Evolutionary conservation across 2,797 vertebrate species (phyloP), one percentile per base, ranked within the genome.

Genomic region (Carcharodon carcharias): DNA sequence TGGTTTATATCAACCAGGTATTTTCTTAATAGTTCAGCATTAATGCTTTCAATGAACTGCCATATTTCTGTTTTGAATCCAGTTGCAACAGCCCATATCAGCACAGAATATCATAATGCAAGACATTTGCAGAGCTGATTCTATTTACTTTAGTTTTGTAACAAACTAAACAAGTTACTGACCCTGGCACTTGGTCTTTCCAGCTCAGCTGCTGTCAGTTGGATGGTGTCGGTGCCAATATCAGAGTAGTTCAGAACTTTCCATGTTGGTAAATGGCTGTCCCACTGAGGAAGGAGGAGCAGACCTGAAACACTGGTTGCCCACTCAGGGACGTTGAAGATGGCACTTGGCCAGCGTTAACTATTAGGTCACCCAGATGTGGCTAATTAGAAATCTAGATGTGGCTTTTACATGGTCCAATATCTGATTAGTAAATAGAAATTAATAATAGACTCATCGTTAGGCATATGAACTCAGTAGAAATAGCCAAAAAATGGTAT

Each of bases 61-160:
- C 89, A 92, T 58, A 92, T n/a, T 92, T 91, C 82, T 91, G 16
- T 92, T 50, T 92, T 63, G 35, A 61, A 14, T n/a, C 89, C 89
- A 16, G 58, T 92, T 92, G 89, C 89, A 92, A 92, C 31, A 91
- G 56, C 12, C 73, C 0, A 56, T 61, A 61, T 61, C 61, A 61
- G 31, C 28, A 35, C 88, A 85, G 80, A 85, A 85, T 85, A 45
- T 85, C 80, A 50, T 23, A 50, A 21, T 21, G 58, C 6, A 92
- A 61, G 89, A 92, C 63, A 35, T 92, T 63, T 63, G 56, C 88
- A 92, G 31, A 92, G 58, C 63, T 92, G 58, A n/a, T 92, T 61
- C 35, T 92, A 61, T 63, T 92, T 92, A 92, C 89, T n/a, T 92
- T 63, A n/a, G 58, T 63, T 92, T 92, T 92, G 35, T 92, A 63